Percentiles rank a stretch among this genome's conserved stretches.
Conservation (phyloP, 2,113 vertebrate species). For the Eira barbara region DNA sequence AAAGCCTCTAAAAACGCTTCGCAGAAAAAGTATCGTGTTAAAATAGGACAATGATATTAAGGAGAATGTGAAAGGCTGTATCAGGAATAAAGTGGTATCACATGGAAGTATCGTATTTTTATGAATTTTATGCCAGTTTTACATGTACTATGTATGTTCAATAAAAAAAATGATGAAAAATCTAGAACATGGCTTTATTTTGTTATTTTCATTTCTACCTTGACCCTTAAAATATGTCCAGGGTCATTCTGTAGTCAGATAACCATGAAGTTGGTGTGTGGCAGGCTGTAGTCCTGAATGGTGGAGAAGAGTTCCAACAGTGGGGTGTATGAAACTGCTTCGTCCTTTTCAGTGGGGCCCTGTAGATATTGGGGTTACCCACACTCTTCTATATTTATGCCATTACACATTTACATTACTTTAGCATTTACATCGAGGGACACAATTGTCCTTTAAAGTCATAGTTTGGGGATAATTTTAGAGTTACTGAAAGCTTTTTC, state of each 20-base stretch:
- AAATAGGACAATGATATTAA: conserved; percentile 54
- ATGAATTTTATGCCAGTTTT: conserved; percentile 84
- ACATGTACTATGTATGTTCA: conserved; percentile 82
- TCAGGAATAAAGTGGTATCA: conserved; percentile 64
- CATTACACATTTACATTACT: neutral
- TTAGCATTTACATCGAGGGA: neutral
- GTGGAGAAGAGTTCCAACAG: neutral
- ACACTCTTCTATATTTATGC: no score
- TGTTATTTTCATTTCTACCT: conserved; percentile 37
- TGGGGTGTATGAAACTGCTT: neutral
- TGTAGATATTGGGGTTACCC: no score
- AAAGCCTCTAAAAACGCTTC: conserved; percentile 45
- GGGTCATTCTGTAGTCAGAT: neutral
- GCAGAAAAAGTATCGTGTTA: conserved; percentile 48
- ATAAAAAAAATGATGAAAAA: conserved; percentile 79
- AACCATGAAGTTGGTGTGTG: neutral
- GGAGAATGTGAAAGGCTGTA: conserved; percentile 44
- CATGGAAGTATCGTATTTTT: conserved; percentile 84
- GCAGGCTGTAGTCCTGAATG: neutral
- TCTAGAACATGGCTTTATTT: neutral
- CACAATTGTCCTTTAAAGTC: neutral
- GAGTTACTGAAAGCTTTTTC: neutral
- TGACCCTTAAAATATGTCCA: neutral
- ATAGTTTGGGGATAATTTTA: neutral
- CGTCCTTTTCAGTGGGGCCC: neutral